Base-by-base conservation (phyloP, 2,888 invertebrate genomes). In the Dermolepida albohirtum region DNA sequence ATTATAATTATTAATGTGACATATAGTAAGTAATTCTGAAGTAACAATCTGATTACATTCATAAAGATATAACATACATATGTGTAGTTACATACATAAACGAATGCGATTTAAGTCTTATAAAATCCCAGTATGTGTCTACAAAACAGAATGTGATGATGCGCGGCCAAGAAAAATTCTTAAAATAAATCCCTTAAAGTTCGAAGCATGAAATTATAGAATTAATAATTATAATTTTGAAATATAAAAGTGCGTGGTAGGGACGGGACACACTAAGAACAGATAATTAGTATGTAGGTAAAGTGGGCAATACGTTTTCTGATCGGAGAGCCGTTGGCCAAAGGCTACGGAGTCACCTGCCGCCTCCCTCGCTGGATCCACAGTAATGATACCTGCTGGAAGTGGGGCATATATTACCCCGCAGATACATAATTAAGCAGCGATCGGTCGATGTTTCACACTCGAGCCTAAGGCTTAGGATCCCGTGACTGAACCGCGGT, bases 341-440 rank as follows among this genome's bases (percentile, higher is more conserved):
- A 64, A 59, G 73, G 73, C 71, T 68, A 71, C 69, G 55, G 55
- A 73, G 73, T 75, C 76, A 76, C 75, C 76, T 76, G 76, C 76
- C 75, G 70, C 75, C 75, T 75, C 72, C 74, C 72, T 73, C 66
- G 34, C 59, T 59, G 50, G 41, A 50, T 44, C 70, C 52, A 55
- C 70, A 67, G 72, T 75, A 75, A 75, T 75, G 72, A 74, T 74
- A 76, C 73, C 75, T 77, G 75, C 74, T 74, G 76, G 75, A 77
- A 76, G 73, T 77, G 75, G 78, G 76, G 76, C 77, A 77, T 78
- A 75, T 75, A 76, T 77, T 76, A 77, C 74, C 78, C 75, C 69
- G 73, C 71, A 76, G 77, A 78, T 77, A 78, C 76, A 76, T 76
- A 78, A 78, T 78, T 78, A 78, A 78, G 77, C 75, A 75, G 76